phyloP scores from a whole-genome alignment of 2,797 vertebrate species.

The Allobates femoralis region DNA sequence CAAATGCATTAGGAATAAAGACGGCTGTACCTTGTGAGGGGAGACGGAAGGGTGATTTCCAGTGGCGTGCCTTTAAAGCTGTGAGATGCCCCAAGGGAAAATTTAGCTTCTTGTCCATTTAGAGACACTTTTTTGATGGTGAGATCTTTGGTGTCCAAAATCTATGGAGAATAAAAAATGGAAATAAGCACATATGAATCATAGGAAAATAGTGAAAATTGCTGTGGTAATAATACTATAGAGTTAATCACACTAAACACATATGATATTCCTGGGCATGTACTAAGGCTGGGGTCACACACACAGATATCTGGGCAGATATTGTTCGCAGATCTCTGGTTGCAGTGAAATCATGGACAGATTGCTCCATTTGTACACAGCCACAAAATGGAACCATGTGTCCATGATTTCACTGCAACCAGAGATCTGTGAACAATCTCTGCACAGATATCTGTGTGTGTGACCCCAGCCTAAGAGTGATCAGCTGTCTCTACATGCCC shows the following conservation, averaged over 20 bases:
- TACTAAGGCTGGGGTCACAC: too few species aligned
- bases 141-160: constrained; percentile 88
- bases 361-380: too few species aligned
- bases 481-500: background rate
- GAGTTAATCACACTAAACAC: background rate
- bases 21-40: constrained; percentile 80
- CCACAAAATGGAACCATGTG: too few species aligned
- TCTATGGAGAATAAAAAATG: constrained; percentile 71
- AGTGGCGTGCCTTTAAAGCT: constrained; percentile 88
- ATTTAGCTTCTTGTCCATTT: constrained; percentile 84
- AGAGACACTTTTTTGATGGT: constrained; percentile 81
- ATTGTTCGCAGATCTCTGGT: too few species aligned
- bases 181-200: background rate
- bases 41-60: constrained; percentile 86
- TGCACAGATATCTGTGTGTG: too few species aligned
- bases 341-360: too few species aligned
- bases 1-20: background rate
- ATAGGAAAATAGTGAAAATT: background rate
- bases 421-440: too few species aligned
- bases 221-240: background rate
- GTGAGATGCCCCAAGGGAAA: constrained; percentile 84
- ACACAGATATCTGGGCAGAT: too few species aligned
- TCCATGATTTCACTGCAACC: too few species aligned
- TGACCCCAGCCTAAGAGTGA: too few species aligned
- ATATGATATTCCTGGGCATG: background rate